A percentile compares a stretch with the other conserved stretches of the same genome.
Evolutionary conservation across 2,797 vertebrate genomes (phyloP).

Genomic region (Oophaga sylvatica): DNA sequence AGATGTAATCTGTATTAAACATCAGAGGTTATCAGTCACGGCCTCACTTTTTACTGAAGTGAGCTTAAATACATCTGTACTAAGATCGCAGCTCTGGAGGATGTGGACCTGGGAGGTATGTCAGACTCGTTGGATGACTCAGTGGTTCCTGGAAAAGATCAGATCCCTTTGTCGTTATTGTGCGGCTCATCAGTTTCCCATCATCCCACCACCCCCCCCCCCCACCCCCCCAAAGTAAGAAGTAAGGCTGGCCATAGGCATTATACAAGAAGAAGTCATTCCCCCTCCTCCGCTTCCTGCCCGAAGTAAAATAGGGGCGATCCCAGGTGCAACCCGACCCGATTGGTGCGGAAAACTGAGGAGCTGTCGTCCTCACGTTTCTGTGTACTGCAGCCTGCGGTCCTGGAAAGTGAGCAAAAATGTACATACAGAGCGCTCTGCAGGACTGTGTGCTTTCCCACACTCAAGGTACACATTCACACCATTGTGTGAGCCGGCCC

Average conservation of each 20-base stretch:
- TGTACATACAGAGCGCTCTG: not conserved
- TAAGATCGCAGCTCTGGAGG: not conserved
- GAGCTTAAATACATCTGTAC: not conserved
- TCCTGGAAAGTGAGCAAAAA: no score
- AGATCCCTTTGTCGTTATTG: not conserved
- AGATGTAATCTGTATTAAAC: no score
- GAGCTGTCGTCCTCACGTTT: not conserved
- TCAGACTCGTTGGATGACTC: not conserved
- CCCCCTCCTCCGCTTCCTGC: not conserved
- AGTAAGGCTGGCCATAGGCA: not conserved
- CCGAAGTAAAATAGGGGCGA: not conserved
- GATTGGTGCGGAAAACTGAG: not conserved
- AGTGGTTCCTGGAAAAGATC: not conserved
- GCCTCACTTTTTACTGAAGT: not conserved
- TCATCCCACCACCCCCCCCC: not conserved
- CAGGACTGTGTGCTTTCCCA: conserved; percentile 1
- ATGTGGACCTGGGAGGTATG: no score
- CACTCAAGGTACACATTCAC: conserved; percentile 12
- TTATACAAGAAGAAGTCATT: not conserved
- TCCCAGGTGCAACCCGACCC: not conserved
- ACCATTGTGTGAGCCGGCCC: conserved; percentile 10
- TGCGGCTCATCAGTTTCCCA: not conserved
- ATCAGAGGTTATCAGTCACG: not conserved
- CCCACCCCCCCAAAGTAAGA: no score
- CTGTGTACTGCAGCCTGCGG: not conserved